These are phyloP conservation scores for Teleopsis dalmanni DNA, from an alignment of 1,140 invertebrate species.

Conservation along the genomic window DNA sequence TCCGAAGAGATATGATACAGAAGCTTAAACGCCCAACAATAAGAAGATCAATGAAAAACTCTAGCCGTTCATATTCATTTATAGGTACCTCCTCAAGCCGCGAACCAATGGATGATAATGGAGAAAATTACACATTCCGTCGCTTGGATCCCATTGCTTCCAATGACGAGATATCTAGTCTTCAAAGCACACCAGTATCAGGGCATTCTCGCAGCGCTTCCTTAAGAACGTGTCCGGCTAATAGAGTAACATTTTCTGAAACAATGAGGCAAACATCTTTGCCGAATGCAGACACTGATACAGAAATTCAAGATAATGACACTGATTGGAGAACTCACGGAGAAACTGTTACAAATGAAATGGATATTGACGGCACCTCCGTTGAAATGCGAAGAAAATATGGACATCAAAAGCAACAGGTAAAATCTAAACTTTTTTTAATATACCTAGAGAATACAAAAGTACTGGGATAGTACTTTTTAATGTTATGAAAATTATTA, in stretches of 20 bases:
- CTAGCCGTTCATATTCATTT: conserved; percentile 38
- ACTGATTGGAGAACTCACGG: conserved; percentile 49
- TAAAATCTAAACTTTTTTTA: too few relatives aligned
- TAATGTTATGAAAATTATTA: too few relatives aligned
- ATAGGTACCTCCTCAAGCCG: conserved; percentile 18
- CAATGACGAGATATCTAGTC: conserved; percentile 49
- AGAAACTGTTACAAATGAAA: conserved; percentile 34
- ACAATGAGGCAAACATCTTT: conserved; percentile 55
- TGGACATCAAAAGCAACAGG: conserved; percentile 32
- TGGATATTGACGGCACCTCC: conserved; percentile 57
- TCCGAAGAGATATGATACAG: conserved; percentile 53
- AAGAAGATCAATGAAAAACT: conserved; percentile 32
- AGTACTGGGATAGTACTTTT: too few relatives aligned
- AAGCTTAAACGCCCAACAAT: conserved; percentile 40
- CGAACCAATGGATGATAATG: conserved; percentile 26
- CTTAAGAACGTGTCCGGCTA: conserved; percentile 48
- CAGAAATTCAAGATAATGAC: conserved; percentile 55
- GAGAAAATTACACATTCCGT: conserved; percentile 23
- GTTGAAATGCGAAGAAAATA: conserved; percentile 57
- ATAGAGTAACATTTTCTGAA: conserved; percentile 38
- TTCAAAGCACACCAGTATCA: conserved; percentile 60
- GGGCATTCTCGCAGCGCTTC: conserved; percentile 69
- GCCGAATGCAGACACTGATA: conserved; percentile 61
- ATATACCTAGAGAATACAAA: neutral
- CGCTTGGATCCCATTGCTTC: conserved; percentile 38